A percentile compares a stretch with the other conserved stretches of the same genome.
Evolutionary conservation across 2,797 vertebrate genomes (phyloP).

Genomic region (Mycteria americana): DNA sequence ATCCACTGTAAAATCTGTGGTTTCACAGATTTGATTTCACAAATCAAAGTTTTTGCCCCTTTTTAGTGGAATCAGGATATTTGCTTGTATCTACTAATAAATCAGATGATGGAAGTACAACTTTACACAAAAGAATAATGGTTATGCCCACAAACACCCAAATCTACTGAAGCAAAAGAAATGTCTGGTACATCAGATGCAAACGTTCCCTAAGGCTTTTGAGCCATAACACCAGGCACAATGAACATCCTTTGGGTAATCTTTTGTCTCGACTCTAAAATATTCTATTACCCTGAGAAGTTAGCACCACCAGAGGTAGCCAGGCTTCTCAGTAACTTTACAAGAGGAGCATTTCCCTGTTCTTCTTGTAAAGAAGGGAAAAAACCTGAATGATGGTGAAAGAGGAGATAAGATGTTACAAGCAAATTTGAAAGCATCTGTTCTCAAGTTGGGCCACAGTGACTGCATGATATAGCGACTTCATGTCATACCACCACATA

Average conservation of each 20-base stretch:
- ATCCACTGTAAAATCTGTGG: neutral
- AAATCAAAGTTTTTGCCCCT: neutral
- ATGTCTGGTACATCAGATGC: neutral
- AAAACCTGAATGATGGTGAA: neutral
- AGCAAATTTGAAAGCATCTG: neutral
- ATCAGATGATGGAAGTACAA: neutral
- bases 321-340: neutral
- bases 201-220: neutral
- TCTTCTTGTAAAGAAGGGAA: neutral
- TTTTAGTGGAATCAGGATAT: neutral
- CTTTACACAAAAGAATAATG: neutral
- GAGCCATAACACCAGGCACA: neutral
- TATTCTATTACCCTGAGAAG: neutral
- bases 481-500: neutral
- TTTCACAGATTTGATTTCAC: no score
- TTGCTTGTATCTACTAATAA: neutral
- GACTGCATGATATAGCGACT: neutral
- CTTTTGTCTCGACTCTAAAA: neutral
- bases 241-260: neutral
- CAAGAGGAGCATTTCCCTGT: neutral
- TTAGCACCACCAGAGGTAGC: neutral
- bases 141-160: neutral
- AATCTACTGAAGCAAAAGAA: neutral
- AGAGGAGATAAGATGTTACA: neutral
- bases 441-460: neutral